Evolutionary conservation across 37 sponge, comb jelly and placozoan species (phyloP), one percentile per base, ranked within the genome.

Genomic region (Spongilla lacustris): DNA sequence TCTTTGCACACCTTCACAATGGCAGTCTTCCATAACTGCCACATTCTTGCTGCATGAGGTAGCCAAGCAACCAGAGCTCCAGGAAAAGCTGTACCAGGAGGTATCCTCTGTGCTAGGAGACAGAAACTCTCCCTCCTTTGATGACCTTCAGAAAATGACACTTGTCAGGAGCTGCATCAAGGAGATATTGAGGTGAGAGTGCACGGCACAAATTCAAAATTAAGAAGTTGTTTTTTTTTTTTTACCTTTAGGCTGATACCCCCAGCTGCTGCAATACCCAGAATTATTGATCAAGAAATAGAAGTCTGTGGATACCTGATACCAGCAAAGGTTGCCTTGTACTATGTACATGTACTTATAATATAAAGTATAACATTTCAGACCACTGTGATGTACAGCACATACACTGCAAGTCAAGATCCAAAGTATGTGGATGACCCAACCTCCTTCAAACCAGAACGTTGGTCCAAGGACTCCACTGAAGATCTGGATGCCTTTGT

Each of bases 41-140:
- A 81, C 81, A 8, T 87, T 87, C 68, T 67, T 87, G 75, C 81
- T 87, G 28, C 76, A 87, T 49, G 81, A 79, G 75, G 28, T 87
- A 29, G 76, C 81, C 75, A 87, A 81, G 31, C 66, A 87, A 23
- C 81, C 88, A 17, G 48, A 17, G 24, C 74, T 87, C 6, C 88
- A 87, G 34, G 88, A 87, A 30, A 22, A 71, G 25, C 34, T 87
- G 68, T 48, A 75, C 48, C 21, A 50, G 35, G 88, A 87, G 68
- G 69, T 87, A 10, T 66, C 21, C 48, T 10, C 36, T 30, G 66
- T 72, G 12, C 23, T 81, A 12, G 81, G 88, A 25, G 8, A 33
- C 29, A 37, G 66, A 13, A 49, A 58, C 25, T 12, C 46, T 19
- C 50, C 79, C 25, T 69, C 88, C 2, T 69, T 50, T 35, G 88